Evolutionary conservation across 2,797 vertebrate species (phyloP).

Genomic region (Anabacerthia variegaticeps): DNA sequence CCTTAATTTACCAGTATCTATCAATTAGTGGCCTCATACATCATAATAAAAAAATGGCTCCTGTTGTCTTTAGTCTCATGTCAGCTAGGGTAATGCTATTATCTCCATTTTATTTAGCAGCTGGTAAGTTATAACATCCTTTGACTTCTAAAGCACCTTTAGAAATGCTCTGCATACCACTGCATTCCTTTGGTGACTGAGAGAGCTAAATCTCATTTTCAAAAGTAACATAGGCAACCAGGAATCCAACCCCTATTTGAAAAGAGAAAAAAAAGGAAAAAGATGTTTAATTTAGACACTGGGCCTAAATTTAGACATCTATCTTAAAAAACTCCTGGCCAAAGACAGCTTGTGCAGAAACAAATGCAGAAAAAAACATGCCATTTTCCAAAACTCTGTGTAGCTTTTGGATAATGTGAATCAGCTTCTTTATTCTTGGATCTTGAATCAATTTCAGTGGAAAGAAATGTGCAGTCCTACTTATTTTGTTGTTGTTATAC

Average conservation of each 20-base stretch:
- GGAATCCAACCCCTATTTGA: background rate
- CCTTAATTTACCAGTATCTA: background rate
- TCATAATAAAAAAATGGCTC: background rate
- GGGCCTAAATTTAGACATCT: conserved; percentile 28
- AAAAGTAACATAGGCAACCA: background rate
- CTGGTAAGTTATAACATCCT: background rate
- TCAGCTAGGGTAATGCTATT: background rate
- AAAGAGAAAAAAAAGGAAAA: background rate
- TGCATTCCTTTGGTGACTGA: background rate
- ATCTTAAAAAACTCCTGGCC: conserved; percentile 17
- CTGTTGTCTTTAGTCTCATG: background rate
- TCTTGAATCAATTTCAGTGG: conserved; percentile 34
- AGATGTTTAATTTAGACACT: background rate
- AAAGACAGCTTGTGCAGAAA: conserved; percentile 10
- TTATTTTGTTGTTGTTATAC: conserved; percentile 37
- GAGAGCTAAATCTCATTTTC: background rate
- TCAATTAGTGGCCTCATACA: background rate
- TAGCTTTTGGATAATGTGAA: conserved; percentile 53
- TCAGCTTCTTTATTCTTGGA: conserved; percentile 51
- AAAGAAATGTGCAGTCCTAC: conserved; percentile 46
- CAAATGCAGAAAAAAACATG: conserved; percentile 1
- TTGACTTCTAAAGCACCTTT: background rate
- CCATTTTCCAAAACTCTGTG: conserved; percentile 45
- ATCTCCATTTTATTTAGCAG: background rate
- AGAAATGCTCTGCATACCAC: background rate